These are phyloP conservation scores for Hyphantria cunea DNA, from an alignment of 1,140 invertebrate species.

Conservation along the genomic window DNA sequence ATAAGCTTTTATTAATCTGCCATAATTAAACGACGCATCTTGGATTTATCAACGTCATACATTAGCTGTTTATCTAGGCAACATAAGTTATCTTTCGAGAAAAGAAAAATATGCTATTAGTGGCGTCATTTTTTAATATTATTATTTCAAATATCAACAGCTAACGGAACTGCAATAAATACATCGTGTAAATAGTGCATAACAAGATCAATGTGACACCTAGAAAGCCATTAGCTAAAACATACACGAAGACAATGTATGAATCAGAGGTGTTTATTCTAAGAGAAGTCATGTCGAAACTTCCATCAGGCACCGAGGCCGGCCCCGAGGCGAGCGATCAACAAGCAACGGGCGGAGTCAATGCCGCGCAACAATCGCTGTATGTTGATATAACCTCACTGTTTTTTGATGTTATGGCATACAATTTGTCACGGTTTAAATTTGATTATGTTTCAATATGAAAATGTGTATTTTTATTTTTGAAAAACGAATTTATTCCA, in stretches of 20 bases:
- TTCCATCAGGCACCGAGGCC: constrained; percentile 45
- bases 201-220: constrained; percentile 17
- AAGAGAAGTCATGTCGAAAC: constrained; percentile 51
- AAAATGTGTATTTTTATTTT: too few relatives aligned
- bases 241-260: constrained; percentile 51
- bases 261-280: constrained; percentile 61
- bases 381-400: constrained; percentile 1
- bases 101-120: constrained; percentile 1
- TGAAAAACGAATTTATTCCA: too few relatives aligned
- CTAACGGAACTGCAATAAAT: constrained; percentile 3
- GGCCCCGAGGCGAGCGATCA: constrained; percentile 32
- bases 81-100: too few relatives aligned
- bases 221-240: constrained; percentile 50
- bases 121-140: background rate
- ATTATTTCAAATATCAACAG: constrained; percentile 6
- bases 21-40: background rate
- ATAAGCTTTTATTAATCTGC: background rate
- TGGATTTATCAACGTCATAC: too few relatives aligned
- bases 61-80: too few relatives aligned
- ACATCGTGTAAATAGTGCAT: constrained; percentile 1
- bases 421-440: constrained; percentile 9
- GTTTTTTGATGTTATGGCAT: constrained; percentile 12
- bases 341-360: constrained; percentile 37
- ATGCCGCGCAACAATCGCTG: background rate
- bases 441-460: too few relatives aligned